Evolutionary conservation across 2,797 vertebrate species (phyloP), one percentile per base, ranked within the genome.

Genomic region (Cottoperca gobio): DNA sequence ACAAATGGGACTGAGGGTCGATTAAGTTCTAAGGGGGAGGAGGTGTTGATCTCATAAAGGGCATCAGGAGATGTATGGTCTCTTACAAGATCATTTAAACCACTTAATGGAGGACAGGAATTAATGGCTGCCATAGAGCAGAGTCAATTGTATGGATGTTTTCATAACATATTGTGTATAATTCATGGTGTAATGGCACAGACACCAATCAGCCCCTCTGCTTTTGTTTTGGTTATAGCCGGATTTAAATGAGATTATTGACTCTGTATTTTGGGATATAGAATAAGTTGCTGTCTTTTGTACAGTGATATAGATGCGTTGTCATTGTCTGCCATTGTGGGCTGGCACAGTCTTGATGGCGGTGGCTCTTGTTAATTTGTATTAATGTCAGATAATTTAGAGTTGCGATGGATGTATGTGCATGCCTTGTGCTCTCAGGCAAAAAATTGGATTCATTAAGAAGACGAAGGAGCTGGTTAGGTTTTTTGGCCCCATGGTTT

Each of bases 401-500:
- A 88, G 83, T 84, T 79, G 81, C 86, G 78, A 87, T 92, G 87
- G 92, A 94, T 92, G 87, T 90, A 88, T 83, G 90, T 78, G 82
- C 84, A 86, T 78, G 83, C 83, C 85, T 84, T 93, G 94, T 94
- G 91, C 91, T 91, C 86, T 94, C 88, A 91, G 89, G 94, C 94
- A 94, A 94, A 94, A 94, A 94, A 95, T 95, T 95, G 91, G 92
- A 95, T 95, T 95, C 91, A 94, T 95, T 95, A 95, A 93, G 92
- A 93, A 92, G 94, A 94, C 82, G n/a, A 91, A 93, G 89, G 87
- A 92, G 90, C 91, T 88, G 90, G 91, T 91, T 78, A 89, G 88
- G 82, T 86, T 90, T 91, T 91, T 88, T 91, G 90, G 90, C 91
- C 93, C 80, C 21, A 26, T 82, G 76, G 92, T 94, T 94, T 94